phyloP scores from a whole-genome alignment of 2,888 invertebrate genomes.

The Eucriotettix oculatus region DNA sequence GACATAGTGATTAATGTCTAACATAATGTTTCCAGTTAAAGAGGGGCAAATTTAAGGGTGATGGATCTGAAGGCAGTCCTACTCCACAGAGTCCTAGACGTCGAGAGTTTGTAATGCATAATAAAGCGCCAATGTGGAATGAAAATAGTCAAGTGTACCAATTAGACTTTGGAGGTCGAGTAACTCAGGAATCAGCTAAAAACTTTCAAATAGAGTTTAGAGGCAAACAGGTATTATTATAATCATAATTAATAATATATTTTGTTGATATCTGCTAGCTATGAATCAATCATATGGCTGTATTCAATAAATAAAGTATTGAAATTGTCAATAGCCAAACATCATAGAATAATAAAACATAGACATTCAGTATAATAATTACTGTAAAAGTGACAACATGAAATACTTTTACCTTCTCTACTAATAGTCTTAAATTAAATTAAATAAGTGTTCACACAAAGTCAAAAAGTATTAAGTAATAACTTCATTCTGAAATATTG shows the following conservation, averaged over 20 bases:
- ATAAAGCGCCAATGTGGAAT: conserved; percentile 97
- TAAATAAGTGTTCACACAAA: no score
- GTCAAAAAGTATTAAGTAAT: no score
- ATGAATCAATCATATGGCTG: no score
- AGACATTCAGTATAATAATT: no score
- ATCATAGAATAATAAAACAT: no score
- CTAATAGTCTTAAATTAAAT: no score
- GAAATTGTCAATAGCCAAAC: no score
- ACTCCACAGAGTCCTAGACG: conserved; percentile 25
- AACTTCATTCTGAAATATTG: no score
- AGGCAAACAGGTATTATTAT: conserved; percentile 65
- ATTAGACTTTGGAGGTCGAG: conserved; percentile 95
- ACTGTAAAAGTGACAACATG: no score
- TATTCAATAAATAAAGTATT: no score
- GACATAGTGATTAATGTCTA: background rate
- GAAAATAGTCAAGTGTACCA: conserved; percentile 98
- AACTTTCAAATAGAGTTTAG: conserved; percentile 98
- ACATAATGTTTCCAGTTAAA: conserved; percentile 42
- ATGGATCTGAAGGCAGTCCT: conserved; percentile 2
- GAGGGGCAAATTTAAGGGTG: conserved; percentile 40
- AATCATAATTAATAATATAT: background rate
- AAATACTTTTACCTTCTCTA: no score
- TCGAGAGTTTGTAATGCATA: conserved; percentile 87
- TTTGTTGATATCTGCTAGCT: no score
- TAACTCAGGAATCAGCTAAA: conserved; percentile 98